Base-by-base conservation (phyloP, 2,113 vertebrate genomes). In the Aix galericulata region DNA sequence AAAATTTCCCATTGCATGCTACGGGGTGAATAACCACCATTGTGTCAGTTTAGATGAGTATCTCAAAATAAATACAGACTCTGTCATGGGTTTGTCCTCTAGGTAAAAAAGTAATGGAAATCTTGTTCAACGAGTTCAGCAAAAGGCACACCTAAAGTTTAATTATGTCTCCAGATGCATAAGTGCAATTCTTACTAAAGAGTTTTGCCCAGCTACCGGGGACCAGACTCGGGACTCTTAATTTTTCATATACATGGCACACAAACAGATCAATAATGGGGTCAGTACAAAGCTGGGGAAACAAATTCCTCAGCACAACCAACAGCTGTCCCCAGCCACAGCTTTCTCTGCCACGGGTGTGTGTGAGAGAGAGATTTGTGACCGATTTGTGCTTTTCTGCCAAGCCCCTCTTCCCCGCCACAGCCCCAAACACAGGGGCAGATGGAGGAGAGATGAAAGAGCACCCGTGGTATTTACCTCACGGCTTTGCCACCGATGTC, bases 91-190 rank as follows among this genome's bases (percentile, higher is more conserved):
- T 95, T 96, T 96, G 85, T 96, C 95, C 92, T 97, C 96, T 96
- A 94, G 94, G 94, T 93, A 95, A 86, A 94, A 95, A 93, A 83
- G 27, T 89, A 93, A 79, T 86, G 78, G 94, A 97, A 97, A 97
- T 97, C 96, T 96, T 90, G 97, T 95, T 94, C 67, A 97, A 96
- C 97, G 81, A 97, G 97, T 97, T 98, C 90, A 89, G 94, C 86
- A 6, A 95, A 95, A 96, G 94, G 82, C 96, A 96, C 97, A 91
- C 97, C 96, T 96, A 93, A 88, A 88, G 72, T 91, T 96, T 96
- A 94, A 96, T 91, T 91, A 95, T 71, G 75, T 66, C 83, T 93
- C 92, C 85, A 93, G 83, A 92, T 50, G 32, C 46, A 82, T 9
- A 36, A n/a, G 50, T 76, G 42, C 63, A 92, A 55, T 67, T 91